Evolutionary conservation across 1,140 invertebrate genomes (phyloP), one percentile per base, ranked within the genome.

Genomic region (Drosophila lowei): DNA sequence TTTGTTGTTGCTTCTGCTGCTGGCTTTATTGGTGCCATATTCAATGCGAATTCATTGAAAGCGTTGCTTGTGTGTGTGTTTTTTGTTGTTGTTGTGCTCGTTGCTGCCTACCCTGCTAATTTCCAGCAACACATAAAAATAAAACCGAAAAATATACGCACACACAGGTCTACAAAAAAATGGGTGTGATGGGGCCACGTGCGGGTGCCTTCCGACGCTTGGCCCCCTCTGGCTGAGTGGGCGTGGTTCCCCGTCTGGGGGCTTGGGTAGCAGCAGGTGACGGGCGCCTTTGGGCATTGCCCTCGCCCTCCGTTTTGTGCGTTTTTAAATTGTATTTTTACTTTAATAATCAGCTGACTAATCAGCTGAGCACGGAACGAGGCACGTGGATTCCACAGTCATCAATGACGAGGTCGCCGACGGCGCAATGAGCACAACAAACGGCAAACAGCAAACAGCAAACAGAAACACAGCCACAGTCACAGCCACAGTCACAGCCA

Each of bases 151-250:
- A 70, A 79, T 70, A 79, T 49, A 55, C 50, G 61, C 57, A 72
- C 66, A 75, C 63, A 79, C 77, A 30, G 8, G 53, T 75, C 62
- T 79, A 58, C 77, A 60, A 67, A 77, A 71, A 76, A 76, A 76
- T 84, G 80, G 76, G 79, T 84, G 79, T 84, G 79, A 73, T 65
- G 54, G 48, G 53, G 79, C 79, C 79, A 83, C 79, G 79, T 83
- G 79, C 78, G 60, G 48, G 47, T 25, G 23, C 56, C 7, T 28
- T 23, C 56, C 44, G 3, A 25, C 23, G 23, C 23, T 25, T 25
- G n/a, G 9, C 3, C 11, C 7, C 54, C 41, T 34, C 41, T n/a
- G 13, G 25, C 52, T 30, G 41, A 52, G n/a, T 54, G 56, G 65
- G 52, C 50, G 56, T 56, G 47, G 57, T 11, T 30, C 55, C 55